Base-by-base conservation (phyloP, 2,113 vertebrate genomes). In the Tachysurus fulvidraco region DNA sequence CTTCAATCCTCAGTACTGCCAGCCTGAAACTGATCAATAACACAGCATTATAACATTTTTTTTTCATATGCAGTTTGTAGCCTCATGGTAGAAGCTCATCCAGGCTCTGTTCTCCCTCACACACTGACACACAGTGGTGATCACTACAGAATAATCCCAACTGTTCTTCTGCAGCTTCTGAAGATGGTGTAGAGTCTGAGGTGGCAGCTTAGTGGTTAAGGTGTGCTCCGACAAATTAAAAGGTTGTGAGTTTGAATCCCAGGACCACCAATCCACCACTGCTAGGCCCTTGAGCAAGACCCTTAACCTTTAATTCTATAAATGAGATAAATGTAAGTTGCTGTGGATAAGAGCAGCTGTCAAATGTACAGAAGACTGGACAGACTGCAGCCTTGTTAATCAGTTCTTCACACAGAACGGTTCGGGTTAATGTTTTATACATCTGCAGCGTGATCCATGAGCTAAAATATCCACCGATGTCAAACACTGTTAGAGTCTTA, bases 391-490 rank as follows among this genome's bases (percentile, higher is more conserved):
- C 44, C 55, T 54, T 83, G 85, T 59, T 25, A 2, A 60, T 23
- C 6, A 60, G 19, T 21, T 60, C 62, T 65, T 14, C n/a, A 5
- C 7, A 67, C 65, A 73, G 52, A 7, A 71, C 80, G 11, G 62
- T 25, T 25, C 25, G 14, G 28, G 57, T 78, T 19, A 76, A 36
- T 2, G 44, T 13, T 30, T 41, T 36, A 54, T 76, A 83, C 0
- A 76, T 54, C 5, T 73, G 64, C 13, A 82, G n/a, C 80, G 83
- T 87, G 23, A 76, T 50, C 9, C 55, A 73, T 9, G 50, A 82
- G 17, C 76, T 50, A 12, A 83, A 87, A 8, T 21, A 14, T 46
- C 13, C 28, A 60, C 86, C 81, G 78, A 83, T n/a, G 54, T 36
- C 25, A 62, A 74, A 83, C 4, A 17, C 30, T 73, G 30, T 11